Base-by-base conservation (phyloP, 2,797 vertebrate species). In the Arctocebus calabarensis region DNA sequence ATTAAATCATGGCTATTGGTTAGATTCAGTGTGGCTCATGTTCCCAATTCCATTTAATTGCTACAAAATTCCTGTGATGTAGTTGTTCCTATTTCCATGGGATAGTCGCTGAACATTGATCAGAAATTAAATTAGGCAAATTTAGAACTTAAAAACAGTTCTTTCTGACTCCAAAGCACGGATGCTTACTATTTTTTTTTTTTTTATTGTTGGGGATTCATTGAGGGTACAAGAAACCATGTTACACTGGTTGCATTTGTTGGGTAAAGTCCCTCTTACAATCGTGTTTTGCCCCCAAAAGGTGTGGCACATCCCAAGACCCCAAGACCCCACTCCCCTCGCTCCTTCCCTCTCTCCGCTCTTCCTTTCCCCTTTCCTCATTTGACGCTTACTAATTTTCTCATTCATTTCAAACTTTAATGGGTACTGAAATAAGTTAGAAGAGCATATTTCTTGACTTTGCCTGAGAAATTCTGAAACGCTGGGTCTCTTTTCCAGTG, bases 321-420 rank as follows among this genome's bases (percentile, higher is more conserved):
- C n/a, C n/a, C n/a, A n/a, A n/a, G n/a, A n/a, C n/a, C n/a, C n/a
- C n/a, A n/a, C n/a, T n/a, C n/a, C n/a, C n/a, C n/a, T n/a, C n/a
- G n/a, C n/a, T n/a, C n/a, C n/a, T n/a, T n/a, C n/a, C n/a, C n/a
- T n/a, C n/a, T n/a, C n/a, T n/a, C n/a, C n/a, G n/a, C n/a, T n/a
- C n/a, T n/a, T n/a, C n/a, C n/a, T n/a, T n/a, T n/a, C n/a, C n/a
- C n/a, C n/a, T n/a, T n/a, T n/a, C n/a, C n/a, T n/a, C n/a, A n/a
- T n/a, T n/a, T n/a, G n/a, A n/a, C 40, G 5, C 14, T 81, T 55
- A 84, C 29, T 68, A 88, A 17, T 55, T 45, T 52, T 59, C 14
- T 59, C 79, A 16, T 84, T 84, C 68, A 1, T 87, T 94, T 74
- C 55, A 94, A 62, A 89, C 12, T 92, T 70, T 20, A 86, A 19